Evolutionary conservation across 1,140 invertebrate genomes (phyloP).

Genomic region (Drosophila tristis): DNA sequence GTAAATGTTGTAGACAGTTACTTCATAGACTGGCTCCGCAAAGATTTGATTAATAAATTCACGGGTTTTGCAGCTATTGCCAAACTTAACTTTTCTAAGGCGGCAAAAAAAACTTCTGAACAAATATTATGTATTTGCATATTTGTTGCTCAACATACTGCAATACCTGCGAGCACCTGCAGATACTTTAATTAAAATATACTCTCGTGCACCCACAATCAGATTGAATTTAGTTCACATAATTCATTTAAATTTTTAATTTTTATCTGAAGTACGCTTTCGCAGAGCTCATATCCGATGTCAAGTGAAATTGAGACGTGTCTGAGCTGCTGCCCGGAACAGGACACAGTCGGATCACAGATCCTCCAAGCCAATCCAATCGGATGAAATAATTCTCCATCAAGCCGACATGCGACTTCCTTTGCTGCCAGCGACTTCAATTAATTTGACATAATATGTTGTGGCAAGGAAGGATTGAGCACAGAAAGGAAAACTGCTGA

Average conservation of each 20-base stretch:
- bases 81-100: too few species aligned
- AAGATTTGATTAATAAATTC: too few species aligned
- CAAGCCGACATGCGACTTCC: slow-evolving; percentile 47
- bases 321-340: neutral
- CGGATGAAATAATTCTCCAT: slow-evolving; percentile 15
- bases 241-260: slow-evolving; percentile 14
- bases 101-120: too few species aligned
- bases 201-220: too few species aligned
- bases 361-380: neutral
- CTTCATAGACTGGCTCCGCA: too few species aligned
- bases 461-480: slow-evolving; percentile 52
- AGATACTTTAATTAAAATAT: too few species aligned
- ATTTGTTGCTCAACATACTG: too few species aligned
- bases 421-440: slow-evolving; percentile 55
- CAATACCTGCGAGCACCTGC: too few species aligned
- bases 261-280: slow-evolving; percentile 40
- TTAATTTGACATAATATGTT: slow-evolving; percentile 82
- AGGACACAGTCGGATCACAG: slow-evolving; percentile 6
- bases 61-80: too few species aligned
- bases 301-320: slow-evolving; percentile 46
- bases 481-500: neutral
- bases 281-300: slow-evolving; percentile 53
- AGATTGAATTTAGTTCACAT: too few species aligned
- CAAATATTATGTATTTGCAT: too few species aligned
- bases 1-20: too few species aligned